Evolutionary conservation across 2,797 vertebrate species (phyloP).

Genomic region (Platyrinchus mystaceus): DNA sequence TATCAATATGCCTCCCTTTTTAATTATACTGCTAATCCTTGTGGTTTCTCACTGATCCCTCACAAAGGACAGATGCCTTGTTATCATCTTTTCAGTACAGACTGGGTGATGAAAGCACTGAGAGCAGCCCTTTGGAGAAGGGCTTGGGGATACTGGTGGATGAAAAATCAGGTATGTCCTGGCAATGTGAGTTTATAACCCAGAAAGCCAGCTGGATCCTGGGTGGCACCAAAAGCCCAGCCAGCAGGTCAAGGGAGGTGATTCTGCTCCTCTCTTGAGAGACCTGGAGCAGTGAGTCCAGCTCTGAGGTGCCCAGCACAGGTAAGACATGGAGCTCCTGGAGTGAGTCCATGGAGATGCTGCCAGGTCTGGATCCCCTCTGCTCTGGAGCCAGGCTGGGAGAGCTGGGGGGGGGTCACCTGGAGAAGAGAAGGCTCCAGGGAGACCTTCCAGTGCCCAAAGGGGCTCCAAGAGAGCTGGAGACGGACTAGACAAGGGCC

Average conservation of each 20-base stretch:
- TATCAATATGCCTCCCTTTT: fast-evolving
- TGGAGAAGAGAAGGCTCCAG: background rate
- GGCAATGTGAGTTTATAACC: fast-evolving
- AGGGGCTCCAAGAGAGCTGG: background rate
- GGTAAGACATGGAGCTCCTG: background rate
- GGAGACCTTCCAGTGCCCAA: background rate
- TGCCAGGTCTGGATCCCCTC: background rate
- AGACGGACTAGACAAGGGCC: background rate
- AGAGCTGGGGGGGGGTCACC: background rate
- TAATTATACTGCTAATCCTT: background rate
- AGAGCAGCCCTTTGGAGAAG: background rate
- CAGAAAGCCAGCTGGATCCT: fast-evolving
- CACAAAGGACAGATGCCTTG: background rate
- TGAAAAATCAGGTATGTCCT: background rate
- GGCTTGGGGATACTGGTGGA: too few relatives aligned
- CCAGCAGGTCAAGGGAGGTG: background rate
- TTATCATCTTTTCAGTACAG: background rate
- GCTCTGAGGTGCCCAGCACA: background rate
- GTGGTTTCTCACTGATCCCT: background rate
- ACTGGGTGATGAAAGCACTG: background rate
- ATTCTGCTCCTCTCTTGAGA: background rate
- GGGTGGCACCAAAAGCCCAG: background rate
- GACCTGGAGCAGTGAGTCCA: fast-evolving
- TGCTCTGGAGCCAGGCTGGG: background rate
- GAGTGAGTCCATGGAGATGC: background rate